Percentiles rank a stretch among this genome's conserved stretches.
Conservation (phyloP, 2,888 invertebrate genomes). For the Chloroclystis v-ata region DNA sequence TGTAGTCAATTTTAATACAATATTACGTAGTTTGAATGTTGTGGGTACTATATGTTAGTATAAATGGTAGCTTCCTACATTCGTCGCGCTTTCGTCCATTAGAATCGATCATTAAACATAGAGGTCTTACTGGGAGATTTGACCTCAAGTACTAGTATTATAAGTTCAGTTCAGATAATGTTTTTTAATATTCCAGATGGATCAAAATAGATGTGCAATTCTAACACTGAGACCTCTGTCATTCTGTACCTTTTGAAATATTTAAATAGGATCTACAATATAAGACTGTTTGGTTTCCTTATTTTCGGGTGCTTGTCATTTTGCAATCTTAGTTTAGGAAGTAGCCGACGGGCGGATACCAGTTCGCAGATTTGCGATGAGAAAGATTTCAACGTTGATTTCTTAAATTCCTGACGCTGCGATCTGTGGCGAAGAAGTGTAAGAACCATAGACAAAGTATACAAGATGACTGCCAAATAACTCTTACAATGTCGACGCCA, state of each 20-base stretch:
- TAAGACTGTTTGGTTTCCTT: conserved; percentile 47
- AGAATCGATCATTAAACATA: conserved; percentile 22
- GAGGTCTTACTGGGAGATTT: no score
- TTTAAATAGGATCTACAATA: conserved; percentile 33
- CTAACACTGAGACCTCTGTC: background rate
- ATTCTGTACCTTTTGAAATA: conserved; percentile 27
- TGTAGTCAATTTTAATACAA: conserved; percentile 29
- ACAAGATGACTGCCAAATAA: no score
- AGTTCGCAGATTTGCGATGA: no score
- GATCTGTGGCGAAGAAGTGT: conserved; percentile 23
- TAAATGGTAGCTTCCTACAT: conserved; percentile 43
- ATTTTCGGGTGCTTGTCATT: conserved; percentile 32
- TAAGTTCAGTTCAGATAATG: no score
- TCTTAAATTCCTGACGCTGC: conserved; percentile 1
- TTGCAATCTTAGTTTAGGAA: conserved; percentile 30
- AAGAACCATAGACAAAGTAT: no score
- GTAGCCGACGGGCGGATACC: background rate
- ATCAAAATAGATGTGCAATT: no score
- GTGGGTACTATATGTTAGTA: conserved; percentile 44
- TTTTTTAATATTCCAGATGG: no score
- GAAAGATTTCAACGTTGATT: background rate
- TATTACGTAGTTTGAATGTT: conserved; percentile 41
- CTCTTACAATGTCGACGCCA: no score
- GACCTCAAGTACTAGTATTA: no score
- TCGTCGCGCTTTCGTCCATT: conserved; percentile 60